Conservation (phyloP, 2,797 vertebrate genomes). For the Catostomus latipinnis region DNA sequence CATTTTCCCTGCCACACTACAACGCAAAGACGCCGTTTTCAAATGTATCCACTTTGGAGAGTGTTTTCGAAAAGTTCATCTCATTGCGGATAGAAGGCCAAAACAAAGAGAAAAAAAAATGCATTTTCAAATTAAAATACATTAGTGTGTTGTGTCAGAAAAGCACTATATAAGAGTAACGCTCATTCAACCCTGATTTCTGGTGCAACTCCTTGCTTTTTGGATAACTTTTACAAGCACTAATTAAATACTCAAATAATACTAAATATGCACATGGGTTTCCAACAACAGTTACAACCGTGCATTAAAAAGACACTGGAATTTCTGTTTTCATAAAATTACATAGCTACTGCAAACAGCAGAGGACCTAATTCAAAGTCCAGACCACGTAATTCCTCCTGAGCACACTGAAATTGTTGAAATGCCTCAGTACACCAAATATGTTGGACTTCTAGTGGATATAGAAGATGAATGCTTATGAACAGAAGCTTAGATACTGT, state of each 20-base stretch:
- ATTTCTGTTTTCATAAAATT: slow-evolving; percentile 18
- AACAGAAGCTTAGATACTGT: not conserved
- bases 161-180: no score
- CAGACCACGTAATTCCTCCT: slow-evolving; percentile 26
- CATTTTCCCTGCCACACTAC: no score
- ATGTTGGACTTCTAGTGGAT: slow-evolving; percentile 28
- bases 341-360: not conserved
- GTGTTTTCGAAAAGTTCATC: no score
- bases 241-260: not conserved
- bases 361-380: slow-evolving; percentile 21
- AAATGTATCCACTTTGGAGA: no score
- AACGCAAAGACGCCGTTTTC: no score
- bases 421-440: slow-evolving; percentile 41
- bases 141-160: no score
- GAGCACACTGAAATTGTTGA: slow-evolving; percentile 18
- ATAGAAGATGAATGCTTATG: slow-evolving; percentile 14
- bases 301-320: slow-evolving; percentile 3
- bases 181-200: no score
- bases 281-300: not conserved
- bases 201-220: no score
- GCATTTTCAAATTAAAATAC: no score
- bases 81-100: no score
- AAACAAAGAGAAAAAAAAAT: no score
- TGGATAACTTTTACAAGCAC: no score
- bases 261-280: not conserved